Evolutionary conservation across 2,797 vertebrate genomes (phyloP).

Genomic region (Hirundo rustica): DNA sequence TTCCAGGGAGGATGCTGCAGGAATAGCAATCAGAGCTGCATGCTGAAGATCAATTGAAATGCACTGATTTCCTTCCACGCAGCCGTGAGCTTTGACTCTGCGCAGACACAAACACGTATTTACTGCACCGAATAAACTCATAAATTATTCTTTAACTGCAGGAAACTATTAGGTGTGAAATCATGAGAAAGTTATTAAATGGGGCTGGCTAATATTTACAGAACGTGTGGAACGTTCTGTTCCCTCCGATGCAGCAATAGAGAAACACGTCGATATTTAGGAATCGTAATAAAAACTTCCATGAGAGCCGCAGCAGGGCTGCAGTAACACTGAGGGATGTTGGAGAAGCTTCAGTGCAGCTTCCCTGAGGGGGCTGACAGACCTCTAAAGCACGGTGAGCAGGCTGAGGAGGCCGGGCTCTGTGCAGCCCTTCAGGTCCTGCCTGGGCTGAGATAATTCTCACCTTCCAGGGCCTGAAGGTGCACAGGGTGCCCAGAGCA

Average conservation of each 20-base stretch:
- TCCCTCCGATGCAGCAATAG: neutral
- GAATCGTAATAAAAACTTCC: neutral
- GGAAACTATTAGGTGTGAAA: neutral
- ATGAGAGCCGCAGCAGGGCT: rapidly evolving
- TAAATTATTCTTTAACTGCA: neutral
- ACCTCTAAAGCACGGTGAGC: neutral
- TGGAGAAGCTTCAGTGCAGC: neutral
- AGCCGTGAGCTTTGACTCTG: neutral
- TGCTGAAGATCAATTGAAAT: neutral
- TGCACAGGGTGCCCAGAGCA: neutral
- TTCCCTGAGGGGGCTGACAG: neutral
- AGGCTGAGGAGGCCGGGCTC: rapidly evolving
- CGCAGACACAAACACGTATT: neutral
- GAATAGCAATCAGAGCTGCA: neutral
- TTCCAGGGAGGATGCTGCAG: neutral
- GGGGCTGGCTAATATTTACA: neutral
- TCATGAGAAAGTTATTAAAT: neutral
- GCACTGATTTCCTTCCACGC: neutral
- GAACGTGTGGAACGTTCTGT: neutral
- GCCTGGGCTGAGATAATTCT: rapidly evolving
- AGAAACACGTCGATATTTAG: neutral
- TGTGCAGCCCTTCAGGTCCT: neutral
- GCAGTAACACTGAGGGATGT: rapidly evolving
- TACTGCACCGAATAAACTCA: neutral
- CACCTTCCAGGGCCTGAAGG: neutral